Conservation (phyloP, 2,797 vertebrate species). For the Novumbra hubbsi region DNA sequence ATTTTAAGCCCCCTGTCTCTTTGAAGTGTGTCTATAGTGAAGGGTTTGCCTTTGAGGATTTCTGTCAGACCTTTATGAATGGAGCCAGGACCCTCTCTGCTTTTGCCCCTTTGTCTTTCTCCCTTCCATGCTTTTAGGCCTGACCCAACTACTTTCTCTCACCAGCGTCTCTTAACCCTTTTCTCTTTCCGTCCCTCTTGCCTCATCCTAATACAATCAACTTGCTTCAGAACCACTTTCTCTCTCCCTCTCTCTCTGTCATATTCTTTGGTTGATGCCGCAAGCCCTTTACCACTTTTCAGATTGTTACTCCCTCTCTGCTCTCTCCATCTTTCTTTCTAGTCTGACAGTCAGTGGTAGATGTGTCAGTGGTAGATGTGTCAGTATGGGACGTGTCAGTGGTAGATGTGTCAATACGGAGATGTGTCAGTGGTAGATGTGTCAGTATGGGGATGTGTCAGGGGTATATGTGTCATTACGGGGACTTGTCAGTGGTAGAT, state of each 20-base stretch:
- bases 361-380: too few species aligned
- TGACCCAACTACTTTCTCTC: neutral
- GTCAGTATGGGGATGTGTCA: too few species aligned
- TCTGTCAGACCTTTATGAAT: constrained; percentile 1
- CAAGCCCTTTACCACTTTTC: constrained; percentile 51
- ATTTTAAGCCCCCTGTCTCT: neutral
- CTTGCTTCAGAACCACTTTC: neutral
- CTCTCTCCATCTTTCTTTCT: neutral
- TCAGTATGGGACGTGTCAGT: too few species aligned
- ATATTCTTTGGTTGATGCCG: constrained; percentile 43
- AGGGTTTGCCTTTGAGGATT: neutral
- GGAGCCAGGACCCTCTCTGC: neutral
- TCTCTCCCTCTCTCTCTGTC: constrained; percentile 23
- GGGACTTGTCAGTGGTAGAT: too few species aligned
- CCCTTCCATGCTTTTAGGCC: neutral
- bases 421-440: too few species aligned
- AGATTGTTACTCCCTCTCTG: neutral
- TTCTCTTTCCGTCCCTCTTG: neutral
- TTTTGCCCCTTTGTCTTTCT: neutral
- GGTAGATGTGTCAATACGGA: too few species aligned
- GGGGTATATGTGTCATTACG: too few species aligned
- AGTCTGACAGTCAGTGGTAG: neutral
- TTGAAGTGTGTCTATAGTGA: constrained; percentile 22
- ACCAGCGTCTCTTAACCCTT: neutral
- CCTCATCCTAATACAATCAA: neutral